A percentile compares a stretch with the other conserved stretches of the same genome.
phyloP scores from a whole-genome alignment of 2,113 vertebrate species.

The Tringa solitaria region DNA sequence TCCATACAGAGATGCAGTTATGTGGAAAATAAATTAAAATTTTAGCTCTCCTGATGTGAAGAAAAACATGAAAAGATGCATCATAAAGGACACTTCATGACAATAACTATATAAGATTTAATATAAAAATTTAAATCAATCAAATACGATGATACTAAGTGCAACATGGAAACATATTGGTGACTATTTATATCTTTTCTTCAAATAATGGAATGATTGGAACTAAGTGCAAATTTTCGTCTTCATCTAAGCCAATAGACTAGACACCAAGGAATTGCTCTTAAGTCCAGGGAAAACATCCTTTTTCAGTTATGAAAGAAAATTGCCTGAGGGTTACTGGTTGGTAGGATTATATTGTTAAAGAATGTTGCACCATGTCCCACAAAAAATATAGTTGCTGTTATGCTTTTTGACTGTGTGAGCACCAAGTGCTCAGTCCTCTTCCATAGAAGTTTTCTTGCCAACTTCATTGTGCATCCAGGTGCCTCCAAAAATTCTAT shows the following conservation, averaged over 20 bases:
- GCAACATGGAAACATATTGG: not conserved
- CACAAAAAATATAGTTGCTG: not conserved
- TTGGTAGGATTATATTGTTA: not conserved
- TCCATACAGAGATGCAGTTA: not conserved
- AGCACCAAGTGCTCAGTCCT: fast-evolving
- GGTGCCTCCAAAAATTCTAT: not conserved
- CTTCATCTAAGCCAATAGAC: not conserved
- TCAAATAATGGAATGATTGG: not conserved
- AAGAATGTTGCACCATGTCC: not conserved
- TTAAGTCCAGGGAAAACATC: not conserved
- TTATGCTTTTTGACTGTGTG: not conserved
- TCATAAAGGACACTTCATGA: not conserved
- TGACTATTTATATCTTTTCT: not conserved
- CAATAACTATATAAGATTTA: not conserved
- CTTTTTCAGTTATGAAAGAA: conserved; percentile 4
- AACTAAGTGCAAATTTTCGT: not conserved
- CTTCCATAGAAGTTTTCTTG: not conserved
- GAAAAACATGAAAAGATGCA: not conserved
- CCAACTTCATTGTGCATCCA: not conserved
- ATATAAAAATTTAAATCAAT: not conserved
- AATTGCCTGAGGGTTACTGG: not conserved
- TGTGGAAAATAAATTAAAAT: not conserved
- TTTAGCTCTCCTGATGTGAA: not conserved
- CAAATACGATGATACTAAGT: not conserved
- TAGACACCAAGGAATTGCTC: not conserved